phyloP scores from a whole-genome alignment of 2,797 vertebrate species.

The Clarias laeviceps region DNA sequence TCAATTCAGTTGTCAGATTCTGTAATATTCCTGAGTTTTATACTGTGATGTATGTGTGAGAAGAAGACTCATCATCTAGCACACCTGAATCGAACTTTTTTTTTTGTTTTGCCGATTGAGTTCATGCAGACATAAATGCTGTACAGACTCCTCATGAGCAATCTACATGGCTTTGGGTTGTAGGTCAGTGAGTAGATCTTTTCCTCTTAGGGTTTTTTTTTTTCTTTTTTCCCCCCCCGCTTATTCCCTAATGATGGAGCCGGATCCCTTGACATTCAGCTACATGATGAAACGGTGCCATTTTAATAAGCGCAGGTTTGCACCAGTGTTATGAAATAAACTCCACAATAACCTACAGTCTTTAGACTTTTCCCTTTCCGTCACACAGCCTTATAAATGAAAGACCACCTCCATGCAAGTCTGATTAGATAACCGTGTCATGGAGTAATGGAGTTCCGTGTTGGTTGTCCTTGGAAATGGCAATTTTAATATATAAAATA shows the following conservation, averaged over 20 bases:
- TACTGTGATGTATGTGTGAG: not conserved
- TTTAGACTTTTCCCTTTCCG: not conserved
- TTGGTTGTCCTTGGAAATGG: conserved; percentile 10
- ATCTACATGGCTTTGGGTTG: not conserved
- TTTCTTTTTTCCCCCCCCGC: no score
- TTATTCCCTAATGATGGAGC: not conserved
- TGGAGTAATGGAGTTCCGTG: conserved; percentile 11
- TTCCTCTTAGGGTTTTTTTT: not conserved
- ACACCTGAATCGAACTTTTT: not conserved
- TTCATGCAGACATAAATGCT: not conserved
- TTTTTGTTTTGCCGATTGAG: not conserved
- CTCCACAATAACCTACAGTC: not conserved
- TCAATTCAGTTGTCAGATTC: not conserved
- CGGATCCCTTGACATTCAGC: not conserved
- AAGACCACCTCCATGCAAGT: not conserved
- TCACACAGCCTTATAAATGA: not conserved
- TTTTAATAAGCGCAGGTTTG: not conserved
- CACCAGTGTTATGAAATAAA: not conserved
- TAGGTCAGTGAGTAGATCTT: not conserved
- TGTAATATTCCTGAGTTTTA: not conserved
- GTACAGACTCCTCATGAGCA: not conserved
- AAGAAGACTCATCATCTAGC: not conserved
- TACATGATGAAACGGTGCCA: not conserved
- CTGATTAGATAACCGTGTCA: not conserved
- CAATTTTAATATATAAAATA: no score